Evolutionary conservation across 2,888 invertebrate species (phyloP), one percentile per base, ranked within the genome.

Genomic region (Thereva unica): DNA sequence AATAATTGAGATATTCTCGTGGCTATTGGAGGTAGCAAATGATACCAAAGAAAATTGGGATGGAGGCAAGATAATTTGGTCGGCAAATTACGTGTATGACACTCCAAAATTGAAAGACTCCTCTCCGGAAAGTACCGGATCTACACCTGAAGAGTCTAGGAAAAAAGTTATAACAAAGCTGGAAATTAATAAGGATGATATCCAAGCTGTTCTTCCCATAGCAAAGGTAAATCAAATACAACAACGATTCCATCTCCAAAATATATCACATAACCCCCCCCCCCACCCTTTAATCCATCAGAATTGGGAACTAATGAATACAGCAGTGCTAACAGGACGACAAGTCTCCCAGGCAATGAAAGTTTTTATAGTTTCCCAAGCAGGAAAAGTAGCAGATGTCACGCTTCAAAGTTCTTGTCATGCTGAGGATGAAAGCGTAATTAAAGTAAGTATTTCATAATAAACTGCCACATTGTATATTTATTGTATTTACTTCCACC

Each of bases 221-320:
- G 93, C 95, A 68, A 95, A 95, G 89, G 94, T 94, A 81, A 78
- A 50, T 54, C 23, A 23, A 23, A 23, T 23, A 23, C 23, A 23
- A 23, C 23, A 23, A 23, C 23, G 23, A 23, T 23, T 23, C 23
- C 42, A 55, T 6, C 9, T 6, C 23, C 1, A 52, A 23, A 3
- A 40, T 23, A n/a, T 40, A 5, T 10, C 42, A 44, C 34, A 44
- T 57, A 35, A 44, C 44, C 44, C 23, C 34, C 57, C 5, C 59
- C 45, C 44, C 44, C 23, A 44, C 57, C 5, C 59, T 52, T 49
- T 56, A 10, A 44, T 9, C 9, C 5, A 12, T 66, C 63, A 96
- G 95, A 95, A 93, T 79, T 93, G 92, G 90, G 95, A 96, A 82
- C 88, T 97, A 44, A 86, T 97, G 82, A 97, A 97, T 83, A 95